These are phyloP conservation scores for Anseranas semipalmata DNA, from an alignment of 2,113 vertebrate species.

Conservation along the genomic window DNA sequence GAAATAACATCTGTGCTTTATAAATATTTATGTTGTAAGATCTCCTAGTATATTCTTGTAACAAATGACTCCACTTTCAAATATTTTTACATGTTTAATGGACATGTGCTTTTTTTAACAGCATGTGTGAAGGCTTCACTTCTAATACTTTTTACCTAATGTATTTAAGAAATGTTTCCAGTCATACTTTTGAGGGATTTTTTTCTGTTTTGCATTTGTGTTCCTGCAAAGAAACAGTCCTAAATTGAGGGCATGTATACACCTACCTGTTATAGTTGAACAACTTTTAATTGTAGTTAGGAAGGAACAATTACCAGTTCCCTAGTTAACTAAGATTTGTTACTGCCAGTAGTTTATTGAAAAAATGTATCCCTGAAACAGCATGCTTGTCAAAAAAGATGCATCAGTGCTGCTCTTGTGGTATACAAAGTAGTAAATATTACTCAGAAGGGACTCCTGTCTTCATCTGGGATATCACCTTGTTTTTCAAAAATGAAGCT, in stretches of 20 bases:
- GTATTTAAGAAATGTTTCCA: background rate
- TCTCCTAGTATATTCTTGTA: constrained; percentile 10
- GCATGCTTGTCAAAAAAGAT: background rate
- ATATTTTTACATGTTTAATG: constrained; percentile 13
- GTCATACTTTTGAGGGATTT: background rate
- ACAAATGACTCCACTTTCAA: constrained; percentile 32
- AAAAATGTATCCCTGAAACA: background rate
- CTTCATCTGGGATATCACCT: background rate
- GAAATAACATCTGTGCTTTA: constrained; percentile 75
- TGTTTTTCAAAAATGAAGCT: background rate
- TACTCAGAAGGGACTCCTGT: background rate
- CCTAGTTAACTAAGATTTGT: background rate
- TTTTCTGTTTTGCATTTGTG: background rate
- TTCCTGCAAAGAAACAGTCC: background rate
- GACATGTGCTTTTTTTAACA: background rate
- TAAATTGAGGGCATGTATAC: background rate
- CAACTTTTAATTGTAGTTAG: background rate
- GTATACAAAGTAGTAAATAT: background rate
- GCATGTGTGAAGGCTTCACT: background rate
- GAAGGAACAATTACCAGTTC: background rate
- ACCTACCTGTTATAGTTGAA: background rate
- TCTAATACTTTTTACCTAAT: background rate
- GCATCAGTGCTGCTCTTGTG: background rate
- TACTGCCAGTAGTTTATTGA: background rate
- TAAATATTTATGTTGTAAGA: constrained; percentile 78